Conservation (phyloP, 2,113 vertebrate genomes). For the Beaufortia kweichowensis region DNA sequence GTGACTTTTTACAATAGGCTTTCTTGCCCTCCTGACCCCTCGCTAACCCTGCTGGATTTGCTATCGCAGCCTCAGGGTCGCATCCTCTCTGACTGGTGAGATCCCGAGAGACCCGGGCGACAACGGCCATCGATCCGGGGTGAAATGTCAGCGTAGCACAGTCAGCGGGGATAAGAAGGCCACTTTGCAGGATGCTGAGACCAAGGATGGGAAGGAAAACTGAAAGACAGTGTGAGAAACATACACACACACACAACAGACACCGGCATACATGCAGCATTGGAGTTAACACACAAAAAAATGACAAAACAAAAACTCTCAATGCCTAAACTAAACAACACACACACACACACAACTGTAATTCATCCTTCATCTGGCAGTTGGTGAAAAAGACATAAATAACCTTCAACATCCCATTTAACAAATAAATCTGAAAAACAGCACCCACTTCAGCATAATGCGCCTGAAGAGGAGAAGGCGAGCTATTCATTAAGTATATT, state of each 20-base stretch:
- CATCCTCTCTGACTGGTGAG: slow-evolving; percentile 18
- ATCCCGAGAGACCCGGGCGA: slow-evolving; percentile 44
- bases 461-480: slow-evolving; percentile 27
- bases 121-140: slow-evolving; percentile 56
- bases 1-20: slow-evolving; percentile 10
- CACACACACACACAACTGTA: neutral
- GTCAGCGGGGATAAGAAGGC: slow-evolving; percentile 48
- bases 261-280: neutral
- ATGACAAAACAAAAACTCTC: neutral
- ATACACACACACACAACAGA: neutral
- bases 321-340: neutral
- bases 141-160: slow-evolving; percentile 54
- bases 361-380: slow-evolving; percentile 24
- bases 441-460: slow-evolving; percentile 43
- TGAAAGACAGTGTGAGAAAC: slow-evolving; percentile 9
- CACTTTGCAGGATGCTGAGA: slow-evolving; percentile 57
- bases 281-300: neutral
- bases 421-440: slow-evolving; percentile 13
- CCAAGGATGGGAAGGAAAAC: slow-evolving; percentile 43
- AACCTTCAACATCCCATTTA: slow-evolving; percentile 32
- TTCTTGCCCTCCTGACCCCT: slow-evolving; percentile 22
- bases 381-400: slow-evolving; percentile 40
- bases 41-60: slow-evolving; percentile 23
- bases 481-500: slow-evolving; percentile 48
- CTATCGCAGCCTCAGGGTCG: slow-evolving; percentile 24